phyloP scores from a whole-genome alignment of 92 coral and sea anemone genomes.

The Galaxea fascicularis region DNA sequence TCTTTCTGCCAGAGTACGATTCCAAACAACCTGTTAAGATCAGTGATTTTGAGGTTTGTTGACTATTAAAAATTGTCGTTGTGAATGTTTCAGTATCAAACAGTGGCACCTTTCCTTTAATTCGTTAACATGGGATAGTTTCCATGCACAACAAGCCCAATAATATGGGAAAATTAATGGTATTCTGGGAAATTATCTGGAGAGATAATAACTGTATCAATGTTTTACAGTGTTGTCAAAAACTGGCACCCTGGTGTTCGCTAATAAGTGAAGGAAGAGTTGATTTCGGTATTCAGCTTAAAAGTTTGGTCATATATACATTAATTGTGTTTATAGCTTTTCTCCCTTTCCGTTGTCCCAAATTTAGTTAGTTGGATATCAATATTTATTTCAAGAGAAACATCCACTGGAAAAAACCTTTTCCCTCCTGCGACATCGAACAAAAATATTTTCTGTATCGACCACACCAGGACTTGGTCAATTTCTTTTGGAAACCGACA shows the following conservation, averaged over 20 bases:
- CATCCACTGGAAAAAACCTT: neutral
- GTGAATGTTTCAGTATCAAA: neutral
- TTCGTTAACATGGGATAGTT: too few species aligned
- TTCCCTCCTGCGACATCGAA: neutral
- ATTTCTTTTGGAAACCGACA: neutral
- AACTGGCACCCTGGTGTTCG: slow-evolving; percentile 2
- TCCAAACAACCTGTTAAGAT: slow-evolving; percentile 95
- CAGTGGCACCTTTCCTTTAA: too few species aligned
- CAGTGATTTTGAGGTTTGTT: slow-evolving; percentile 92
- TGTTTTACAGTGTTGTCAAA: neutral
- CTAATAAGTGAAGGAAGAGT: neutral
- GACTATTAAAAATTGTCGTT: neutral
- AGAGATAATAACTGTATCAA: neutral
- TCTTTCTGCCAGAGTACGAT: slow-evolving; percentile 94
- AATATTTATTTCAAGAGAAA: neutral
- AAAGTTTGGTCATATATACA: neutral
- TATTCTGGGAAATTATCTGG: neutral
- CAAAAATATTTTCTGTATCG: slow-evolving; percentile 27
- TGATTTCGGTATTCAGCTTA: neutral
- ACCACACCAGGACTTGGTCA: neutral
- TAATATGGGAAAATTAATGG: neutral
- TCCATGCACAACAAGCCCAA: neutral
- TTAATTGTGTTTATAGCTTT: too few species aligned
- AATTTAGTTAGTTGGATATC: neutral
- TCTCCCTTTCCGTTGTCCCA: neutral